phyloP scores from a whole-genome alignment of 1,140 invertebrate genomes.

The Meloidogyne floridensis region DNA sequence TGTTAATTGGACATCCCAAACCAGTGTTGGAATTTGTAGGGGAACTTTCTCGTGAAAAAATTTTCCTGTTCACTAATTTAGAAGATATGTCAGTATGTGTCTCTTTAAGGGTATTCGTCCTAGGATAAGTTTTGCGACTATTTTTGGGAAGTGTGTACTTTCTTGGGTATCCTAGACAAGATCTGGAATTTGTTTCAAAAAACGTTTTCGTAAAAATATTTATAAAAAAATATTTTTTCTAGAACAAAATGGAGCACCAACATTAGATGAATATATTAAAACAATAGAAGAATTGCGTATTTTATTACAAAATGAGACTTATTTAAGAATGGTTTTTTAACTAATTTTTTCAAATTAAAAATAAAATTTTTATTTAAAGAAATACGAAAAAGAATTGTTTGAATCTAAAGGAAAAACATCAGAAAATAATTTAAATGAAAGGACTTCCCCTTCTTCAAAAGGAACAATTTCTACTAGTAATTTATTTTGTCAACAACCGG shows the following conservation, averaged over 20 bases:
- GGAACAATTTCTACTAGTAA: no score
- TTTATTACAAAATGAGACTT: slow-evolving; percentile 46
- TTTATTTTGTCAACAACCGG: slow-evolving; percentile 1
- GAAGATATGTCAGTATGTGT: no score
- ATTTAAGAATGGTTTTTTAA: slow-evolving; percentile 39
- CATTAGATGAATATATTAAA: slow-evolving; percentile 37
- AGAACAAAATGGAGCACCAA: not conserved
- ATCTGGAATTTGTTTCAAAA: no score
- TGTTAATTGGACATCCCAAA: no score
- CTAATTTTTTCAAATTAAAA: not conserved
- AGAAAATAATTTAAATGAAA: not conserved
- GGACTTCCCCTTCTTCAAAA: not conserved
- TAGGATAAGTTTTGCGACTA: no score
- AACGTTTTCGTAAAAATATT: not conserved
- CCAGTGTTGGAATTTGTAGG: no score
- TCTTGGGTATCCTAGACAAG: no score
- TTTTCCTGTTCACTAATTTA: no score
- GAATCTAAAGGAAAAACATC: not conserved
- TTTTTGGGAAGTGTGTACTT: no score
- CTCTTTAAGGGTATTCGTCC: no score
- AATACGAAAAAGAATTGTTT: slow-evolving; percentile 23
- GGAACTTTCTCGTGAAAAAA: no score
- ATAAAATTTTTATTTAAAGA: not conserved
- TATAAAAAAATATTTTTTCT: not conserved
- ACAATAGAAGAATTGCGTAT: slow-evolving; percentile 49